phyloP scores from a whole-genome alignment of 2,797 vertebrate genomes.

The Myotis pilosus region DNA sequence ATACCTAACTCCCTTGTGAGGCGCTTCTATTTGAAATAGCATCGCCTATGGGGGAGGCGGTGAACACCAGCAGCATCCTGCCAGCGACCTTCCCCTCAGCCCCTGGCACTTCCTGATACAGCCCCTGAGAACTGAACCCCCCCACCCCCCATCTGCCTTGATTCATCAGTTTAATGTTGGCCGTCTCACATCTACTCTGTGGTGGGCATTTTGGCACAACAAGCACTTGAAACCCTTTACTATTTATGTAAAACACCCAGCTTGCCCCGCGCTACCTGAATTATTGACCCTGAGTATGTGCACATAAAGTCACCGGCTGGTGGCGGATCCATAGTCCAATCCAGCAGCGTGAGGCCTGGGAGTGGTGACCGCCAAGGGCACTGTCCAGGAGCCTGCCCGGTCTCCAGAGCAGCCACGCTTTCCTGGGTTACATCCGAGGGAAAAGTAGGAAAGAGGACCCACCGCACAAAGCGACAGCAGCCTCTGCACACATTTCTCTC shows the following conservation, averaged over 20 bases:
- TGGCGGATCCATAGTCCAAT: background rate
- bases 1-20: conserved; percentile 50
- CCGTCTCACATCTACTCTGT: background rate
- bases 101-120: background rate
- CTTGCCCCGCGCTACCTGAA: background rate
- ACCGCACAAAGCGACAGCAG: background rate
- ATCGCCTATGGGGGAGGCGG: accelerated
- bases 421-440: background rate
- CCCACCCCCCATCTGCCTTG: background rate
- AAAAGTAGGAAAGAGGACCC: background rate
- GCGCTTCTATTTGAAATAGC: conserved; percentile 17
- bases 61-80: background rate
- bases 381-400: background rate
- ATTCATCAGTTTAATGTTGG: background rate
- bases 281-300: background rate
- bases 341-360: background rate
- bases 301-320: background rate
- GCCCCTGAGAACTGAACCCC: background rate
- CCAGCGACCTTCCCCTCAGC: background rate
- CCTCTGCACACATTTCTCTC: background rate
- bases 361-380: background rate
- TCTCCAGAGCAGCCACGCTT: background rate
- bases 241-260: conserved; percentile 13
- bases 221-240: background rate
- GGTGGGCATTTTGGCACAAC: background rate